These are phyloP conservation scores for Minunthozetes semirufus DNA, from an alignment of 2,888 invertebrate genomes.

Conservation along the genomic window DNA sequence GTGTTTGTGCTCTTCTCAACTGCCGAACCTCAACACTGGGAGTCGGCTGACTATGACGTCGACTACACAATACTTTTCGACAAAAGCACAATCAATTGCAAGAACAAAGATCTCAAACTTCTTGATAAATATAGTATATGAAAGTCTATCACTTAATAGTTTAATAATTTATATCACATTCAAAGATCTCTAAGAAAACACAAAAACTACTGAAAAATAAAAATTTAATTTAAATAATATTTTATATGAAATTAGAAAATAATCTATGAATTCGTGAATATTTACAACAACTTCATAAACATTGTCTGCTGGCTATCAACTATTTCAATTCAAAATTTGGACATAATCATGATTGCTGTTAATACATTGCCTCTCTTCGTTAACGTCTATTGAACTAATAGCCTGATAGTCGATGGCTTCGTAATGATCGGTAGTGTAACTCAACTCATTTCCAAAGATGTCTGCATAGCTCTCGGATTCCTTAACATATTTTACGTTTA, in stretches of 20 bases:
- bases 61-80: not conserved
- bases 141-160: too few relatives aligned
- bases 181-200: too few relatives aligned
- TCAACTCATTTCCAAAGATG: not conserved
- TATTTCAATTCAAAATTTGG: too few relatives aligned
- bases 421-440: not conserved
- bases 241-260: too few relatives aligned
- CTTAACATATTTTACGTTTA: not conserved
- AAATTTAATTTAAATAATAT: too few relatives aligned
- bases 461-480: not conserved
- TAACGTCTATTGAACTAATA: not conserved
- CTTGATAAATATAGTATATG: not conserved
- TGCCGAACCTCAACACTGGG: constrained; percentile 29
- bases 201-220: too few relatives aligned
- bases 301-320: too few relatives aligned
- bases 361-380: too few relatives aligned
- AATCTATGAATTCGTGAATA: too few relatives aligned
- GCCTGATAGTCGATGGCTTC: not conserved
- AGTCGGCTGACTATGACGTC: not conserved
- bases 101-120: not conserved
- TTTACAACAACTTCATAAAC: too few relatives aligned
- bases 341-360: too few relatives aligned
- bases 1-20: constrained; percentile 22
- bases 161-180: too few relatives aligned
- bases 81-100: not conserved